Evolutionary conservation across 2,113 vertebrate genomes (phyloP), one percentile per base, ranked within the genome.

Genomic region (Empidonax alnorum): DNA sequence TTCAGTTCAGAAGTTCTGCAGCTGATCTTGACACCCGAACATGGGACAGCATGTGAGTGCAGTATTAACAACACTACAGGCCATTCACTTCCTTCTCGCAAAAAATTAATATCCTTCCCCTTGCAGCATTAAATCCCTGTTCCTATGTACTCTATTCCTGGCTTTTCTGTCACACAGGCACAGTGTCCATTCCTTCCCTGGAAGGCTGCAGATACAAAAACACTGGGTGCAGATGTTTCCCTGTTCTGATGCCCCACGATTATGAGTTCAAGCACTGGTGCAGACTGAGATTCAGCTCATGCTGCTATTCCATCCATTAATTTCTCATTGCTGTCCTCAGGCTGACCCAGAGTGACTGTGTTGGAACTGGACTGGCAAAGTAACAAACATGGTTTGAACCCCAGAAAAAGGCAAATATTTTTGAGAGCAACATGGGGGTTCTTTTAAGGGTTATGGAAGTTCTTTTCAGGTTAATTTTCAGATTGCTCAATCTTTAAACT

Each of bases 31-130:
- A 52, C 37, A 62, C n/a, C 8, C 6, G 2, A n/a, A 6, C 6
- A 5, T 0, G 3, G 30, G 14, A 41, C 10, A 53, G 37, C 30
- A 75, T 16, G 23, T 5, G 23, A 42, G 62, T 0, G 10, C 2
- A 27, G 14, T 20, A 42, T 47, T 59, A 76, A 49, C 17, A 53
- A 8, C 10, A 42, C 12, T 44, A 39, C 47, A 65, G 22, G 5
- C 52, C 50, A 7, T 77, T 28, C 6, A 59, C n/a, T 72, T 33
- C 12, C 61, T 72, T 62, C 42, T 53, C 18, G 21, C 82, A 69
- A 31, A 58, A 17, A 37, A 7, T 6, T 21, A 9, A 14, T 49
- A 39, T 39, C 41, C 30, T 4, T 10, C 31, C 21, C 56, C 33
- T 58, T 58, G 56, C 17, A 53, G 28, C 28, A 65, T 50, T 84